Base-by-base conservation (phyloP, 2,888 invertebrate genomes). In the Strigamia crassipes region DNA sequence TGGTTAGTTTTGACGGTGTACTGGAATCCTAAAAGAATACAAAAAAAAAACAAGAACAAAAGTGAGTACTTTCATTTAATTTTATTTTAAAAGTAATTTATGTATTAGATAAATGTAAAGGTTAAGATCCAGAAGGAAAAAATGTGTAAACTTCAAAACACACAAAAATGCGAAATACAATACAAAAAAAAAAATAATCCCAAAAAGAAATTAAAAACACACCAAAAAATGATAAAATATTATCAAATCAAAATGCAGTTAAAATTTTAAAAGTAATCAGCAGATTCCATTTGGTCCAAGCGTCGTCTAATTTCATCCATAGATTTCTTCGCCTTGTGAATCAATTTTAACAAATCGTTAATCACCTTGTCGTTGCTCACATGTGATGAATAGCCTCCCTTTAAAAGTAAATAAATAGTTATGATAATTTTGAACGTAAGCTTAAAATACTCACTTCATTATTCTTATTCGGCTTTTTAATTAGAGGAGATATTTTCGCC, bases 281-380 rank as follows among this genome's bases (percentile, higher is more conserved):
- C 31, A 23, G 73, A 73, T 73, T 73, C 73, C 73, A 73, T 73
- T 73, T 27, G 13, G 12, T 73, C 31, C 27, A 73, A 10, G 23
- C 73, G 73, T 73, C 73, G 73, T 31, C 73, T 12, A 27, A 31
- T 73, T 73, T 73, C 73, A 27, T 73, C 73, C 73, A 73, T 73
- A 12, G 73, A 31, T 27, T 31, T 73, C 13, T 31, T 73, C 27
- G 73, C 23, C n/a, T 73, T 23, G 31, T 73, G 23, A 73, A 73
- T 73, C 73, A 73, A 13, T 31, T 73, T 73, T 15, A 73, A 31
- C 10, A 73, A 73, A 31, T 73, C 73, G 6, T n/a, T 73, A 12
- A 10, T 73, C 31, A 27, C 27, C 8, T 1, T 27, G 13, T 73
- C 31, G 13, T 73, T 27, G 9, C 12, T 73, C 73, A 12, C 0